A percentile compares a stretch with the other conserved stretches of the same genome.
phyloP scores from a whole-genome alignment of 2,888 invertebrate genomes.

The Phengaris arion region DNA sequence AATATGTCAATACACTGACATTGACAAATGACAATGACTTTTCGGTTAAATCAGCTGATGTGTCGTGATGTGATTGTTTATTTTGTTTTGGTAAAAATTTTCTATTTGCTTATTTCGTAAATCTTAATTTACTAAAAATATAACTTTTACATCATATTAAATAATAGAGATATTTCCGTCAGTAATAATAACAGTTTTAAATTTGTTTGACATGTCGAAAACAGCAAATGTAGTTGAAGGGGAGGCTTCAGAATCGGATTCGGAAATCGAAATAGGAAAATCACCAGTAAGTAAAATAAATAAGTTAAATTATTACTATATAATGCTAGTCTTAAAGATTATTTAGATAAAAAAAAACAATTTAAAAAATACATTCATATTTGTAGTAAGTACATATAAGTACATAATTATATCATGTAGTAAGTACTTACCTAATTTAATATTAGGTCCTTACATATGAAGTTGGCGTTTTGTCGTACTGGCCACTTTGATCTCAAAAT shows the following conservation, averaged over 20 bases:
- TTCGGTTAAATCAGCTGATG: not conserved
- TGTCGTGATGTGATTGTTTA: not conserved
- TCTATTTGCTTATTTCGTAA: too few species aligned
- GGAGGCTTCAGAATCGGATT: slow-evolving; percentile 69
- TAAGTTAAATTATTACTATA: not conserved
- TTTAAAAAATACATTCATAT: too few species aligned
- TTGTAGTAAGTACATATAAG: too few species aligned
- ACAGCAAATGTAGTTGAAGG: slow-evolving; percentile 65
- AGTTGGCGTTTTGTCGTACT: too few species aligned
- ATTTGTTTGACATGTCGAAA: slow-evolving; percentile 53
- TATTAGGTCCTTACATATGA: too few species aligned
- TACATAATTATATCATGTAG: too few species aligned
- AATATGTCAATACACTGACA: not conserved
- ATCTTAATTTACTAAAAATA: too few species aligned
- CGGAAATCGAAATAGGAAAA: slow-evolving; percentile 65
- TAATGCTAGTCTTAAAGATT: too few species aligned
- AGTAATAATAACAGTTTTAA: not conserved
- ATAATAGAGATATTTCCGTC: not conserved
- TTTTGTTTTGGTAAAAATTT: not conserved
- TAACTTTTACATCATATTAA: too few species aligned
- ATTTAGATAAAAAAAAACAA: too few species aligned
- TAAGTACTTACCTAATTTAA: too few species aligned
- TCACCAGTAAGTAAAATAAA: slow-evolving; percentile 39
- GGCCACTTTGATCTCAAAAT: too few species aligned
- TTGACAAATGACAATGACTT: not conserved